Conservation (phyloP, 2,113 vertebrate species). For the Talpa occidentalis region DNA sequence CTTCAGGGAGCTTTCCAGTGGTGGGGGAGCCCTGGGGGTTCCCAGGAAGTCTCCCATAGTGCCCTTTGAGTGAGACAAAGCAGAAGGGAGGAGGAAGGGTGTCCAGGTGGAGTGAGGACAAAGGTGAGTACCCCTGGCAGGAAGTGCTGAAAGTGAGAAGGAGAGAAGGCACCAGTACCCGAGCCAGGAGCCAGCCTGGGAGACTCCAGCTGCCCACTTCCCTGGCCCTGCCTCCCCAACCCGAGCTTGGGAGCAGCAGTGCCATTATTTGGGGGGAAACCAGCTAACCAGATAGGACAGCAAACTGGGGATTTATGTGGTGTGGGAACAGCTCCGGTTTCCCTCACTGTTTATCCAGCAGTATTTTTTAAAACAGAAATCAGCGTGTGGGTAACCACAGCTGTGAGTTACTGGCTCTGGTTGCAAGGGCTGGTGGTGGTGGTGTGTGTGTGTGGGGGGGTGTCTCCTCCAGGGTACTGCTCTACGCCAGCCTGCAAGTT, state of each 20-base stretch:
- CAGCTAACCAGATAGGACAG: conserved; percentile 74
- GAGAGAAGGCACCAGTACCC: not conserved
- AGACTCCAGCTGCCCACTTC: not conserved
- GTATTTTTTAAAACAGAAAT: conserved; percentile 78
- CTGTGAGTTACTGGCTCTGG: conserved; percentile 67
- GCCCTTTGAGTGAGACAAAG: not conserved
- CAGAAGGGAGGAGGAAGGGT: not conserved
- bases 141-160: not conserved
- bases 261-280: conserved; percentile 45
- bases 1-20: not conserved
- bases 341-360: conserved; percentile 78
- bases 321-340: conserved; percentile 75
- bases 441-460: not conserved
- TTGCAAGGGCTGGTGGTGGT: not conserved
- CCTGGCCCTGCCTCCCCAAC: not conserved
- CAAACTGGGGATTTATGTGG: conserved; percentile 74
- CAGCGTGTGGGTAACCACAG: conserved; percentile 57
- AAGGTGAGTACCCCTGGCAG: not conserved
- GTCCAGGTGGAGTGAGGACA: not conserved
- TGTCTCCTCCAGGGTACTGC: not conserved
- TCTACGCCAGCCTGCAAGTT: not conserved
- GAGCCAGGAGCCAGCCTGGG: not conserved
- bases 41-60: not conserved
- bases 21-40: not conserved
- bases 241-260: not conserved